Evolutionary conservation across 37 sponge, comb jelly and placozoan species (phyloP), one percentile per base, ranked within the genome.

Genomic region (Mnemiopsis leidyi): DNA sequence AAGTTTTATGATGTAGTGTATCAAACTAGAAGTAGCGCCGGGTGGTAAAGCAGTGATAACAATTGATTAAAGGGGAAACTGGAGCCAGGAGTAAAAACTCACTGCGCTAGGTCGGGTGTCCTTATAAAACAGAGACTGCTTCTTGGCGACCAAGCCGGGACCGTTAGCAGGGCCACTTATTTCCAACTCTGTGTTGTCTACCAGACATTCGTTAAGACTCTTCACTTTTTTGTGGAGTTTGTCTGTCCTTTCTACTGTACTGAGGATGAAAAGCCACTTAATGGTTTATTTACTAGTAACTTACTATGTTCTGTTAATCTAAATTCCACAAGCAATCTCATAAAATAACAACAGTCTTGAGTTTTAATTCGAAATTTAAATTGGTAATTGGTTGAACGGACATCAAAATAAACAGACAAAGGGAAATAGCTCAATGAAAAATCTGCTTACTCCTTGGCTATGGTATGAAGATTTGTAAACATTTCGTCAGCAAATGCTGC

Each of bases 401-500:
- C 13, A 5, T 5, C 5, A 5, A 18, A 48, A 48, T 5, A 48
- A 48, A 48, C 13, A 48, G 5, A 5, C 13, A 5, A 48, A 48
- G 5, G 5, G 5, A 48, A 48, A 48, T 18, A 48, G 61, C 61
- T 48, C 5, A 48, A 48, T 18, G 5, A 48, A 48, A 48, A 48
- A 13, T 18, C 5, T 18, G 20, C 79, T 77, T 36, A 77, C 79
- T 77, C 79, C 33, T 77, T 77, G 5, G 79, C 79, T 16, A 77
- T 77, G 18, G 26, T 32, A 77, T 77, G 79, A 7, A 77, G 36
- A 77, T 32, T 32, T 34, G 79, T 32, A 32, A 77, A 77, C 32
- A 77, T 34, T 32, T 77, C 79, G 1, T 77, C 79, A 21, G 79
- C 79, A 77, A 31, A 32, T 5, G 79, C 32, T 32, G 79, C 79